These are phyloP conservation scores for Rhabdomys dilectus DNA, from an alignment of 2,113 vertebrate genomes.

Conservation along the genomic window DNA sequence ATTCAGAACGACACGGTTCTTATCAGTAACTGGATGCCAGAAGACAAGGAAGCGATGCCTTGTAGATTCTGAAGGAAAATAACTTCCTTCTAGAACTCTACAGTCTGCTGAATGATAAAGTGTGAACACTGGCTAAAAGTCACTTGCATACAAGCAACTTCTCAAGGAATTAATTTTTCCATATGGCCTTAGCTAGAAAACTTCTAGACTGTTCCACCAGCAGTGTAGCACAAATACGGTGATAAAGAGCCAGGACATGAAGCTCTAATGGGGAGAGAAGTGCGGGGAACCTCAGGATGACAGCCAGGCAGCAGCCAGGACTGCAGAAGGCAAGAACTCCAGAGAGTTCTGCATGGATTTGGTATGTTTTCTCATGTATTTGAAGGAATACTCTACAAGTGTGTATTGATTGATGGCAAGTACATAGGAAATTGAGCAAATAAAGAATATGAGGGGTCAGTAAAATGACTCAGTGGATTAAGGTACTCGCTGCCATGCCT, in stretches of 20 bases:
- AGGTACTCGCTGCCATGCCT: neutral
- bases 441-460: neutral
- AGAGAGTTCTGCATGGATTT: neutral
- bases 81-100: neutral
- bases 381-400: neutral
- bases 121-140: neutral
- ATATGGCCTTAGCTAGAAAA: neutral
- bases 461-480: neutral
- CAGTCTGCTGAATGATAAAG: neutral
- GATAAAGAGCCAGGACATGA: neutral
- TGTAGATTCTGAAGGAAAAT: neutral
- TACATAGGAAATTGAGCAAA: neutral
- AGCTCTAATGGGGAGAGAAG: neutral
- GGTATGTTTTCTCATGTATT: neutral
- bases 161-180: neutral
- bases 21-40: neutral
- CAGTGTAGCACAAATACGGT: neutral
- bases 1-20: neutral
- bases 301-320: neutral
- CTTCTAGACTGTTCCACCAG: neutral
- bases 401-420: neutral
- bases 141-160: neutral
- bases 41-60: neutral
- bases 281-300: neutral
- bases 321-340: neutral